Conservation (phyloP, 2,888 invertebrate species). For the Sesia apiformis region DNA sequence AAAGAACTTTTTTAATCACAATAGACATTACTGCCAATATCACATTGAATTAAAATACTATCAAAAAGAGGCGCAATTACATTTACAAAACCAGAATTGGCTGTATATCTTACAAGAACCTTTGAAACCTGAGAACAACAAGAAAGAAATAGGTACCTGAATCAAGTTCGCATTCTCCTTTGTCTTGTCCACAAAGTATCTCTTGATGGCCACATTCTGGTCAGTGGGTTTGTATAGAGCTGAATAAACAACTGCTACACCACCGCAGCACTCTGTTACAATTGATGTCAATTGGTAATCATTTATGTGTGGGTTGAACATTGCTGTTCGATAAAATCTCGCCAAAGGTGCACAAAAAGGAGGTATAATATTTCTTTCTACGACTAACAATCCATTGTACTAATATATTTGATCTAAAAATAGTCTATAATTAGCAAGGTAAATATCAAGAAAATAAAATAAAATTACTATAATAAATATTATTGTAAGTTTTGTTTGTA, state of each 20-base stretch:
- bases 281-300: slow-evolving; percentile 81
- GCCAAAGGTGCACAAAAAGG: neutral
- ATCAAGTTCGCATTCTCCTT: slow-evolving; percentile 76
- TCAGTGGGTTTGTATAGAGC: slow-evolving; percentile 79
- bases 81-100: too few relatives aligned
- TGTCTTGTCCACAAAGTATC: slow-evolving; percentile 83
- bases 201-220: slow-evolving; percentile 82
- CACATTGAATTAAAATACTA: too few relatives aligned
- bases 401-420: slow-evolving; percentile 10
- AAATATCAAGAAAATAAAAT: slow-evolving; percentile 8
- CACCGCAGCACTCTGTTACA: slow-evolving; percentile 80
- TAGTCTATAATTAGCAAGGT: slow-evolving; percentile 5
- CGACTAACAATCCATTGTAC: slow-evolving; percentile 7
- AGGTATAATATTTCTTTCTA: neutral
- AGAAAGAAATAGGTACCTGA: slow-evolving; percentile 44
- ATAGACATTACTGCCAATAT: too few relatives aligned
- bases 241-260: slow-evolving; percentile 80
- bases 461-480: neutral
- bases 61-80: too few relatives aligned
- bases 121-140: neutral
- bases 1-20: too few relatives aligned
- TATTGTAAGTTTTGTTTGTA: too few relatives aligned
- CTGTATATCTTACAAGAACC: too few relatives aligned
- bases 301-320: slow-evolving; percentile 75
- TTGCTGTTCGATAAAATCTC: slow-evolving; percentile 20